Evolutionary conservation across 2,888 invertebrate species (phyloP).

Genomic region (Malachius bipustulatus): DNA sequence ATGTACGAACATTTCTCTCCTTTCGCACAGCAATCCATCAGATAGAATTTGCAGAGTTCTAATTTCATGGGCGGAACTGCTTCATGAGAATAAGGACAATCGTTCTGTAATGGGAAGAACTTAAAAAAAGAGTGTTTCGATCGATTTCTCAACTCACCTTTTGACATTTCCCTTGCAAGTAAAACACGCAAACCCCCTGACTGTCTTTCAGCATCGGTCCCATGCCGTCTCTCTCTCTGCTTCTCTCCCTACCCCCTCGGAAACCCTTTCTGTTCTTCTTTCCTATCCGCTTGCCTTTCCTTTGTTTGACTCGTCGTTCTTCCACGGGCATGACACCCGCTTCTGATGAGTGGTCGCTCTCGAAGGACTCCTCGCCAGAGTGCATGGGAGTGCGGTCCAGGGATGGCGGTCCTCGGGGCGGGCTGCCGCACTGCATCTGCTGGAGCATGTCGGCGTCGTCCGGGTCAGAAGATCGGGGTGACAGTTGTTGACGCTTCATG

Average conservation of each 20-base stretch:
- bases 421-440: slow-evolving; percentile 69
- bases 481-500: slow-evolving; percentile 42
- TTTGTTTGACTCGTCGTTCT: slow-evolving; percentile 13
- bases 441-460: slow-evolving; percentile 74
- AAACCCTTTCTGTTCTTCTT: slow-evolving; percentile 20
- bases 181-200: slow-evolving; percentile 70
- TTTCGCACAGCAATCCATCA: slow-evolving; percentile 91
- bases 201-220: slow-evolving; percentile 47
- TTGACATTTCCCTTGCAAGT: slow-evolving; percentile 80
- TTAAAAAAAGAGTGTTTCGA: too few relatives aligned
- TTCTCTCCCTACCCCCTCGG: slow-evolving; percentile 42
- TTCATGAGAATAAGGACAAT: slow-evolving; percentile 81
- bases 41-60: slow-evolving; percentile 93
- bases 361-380: slow-evolving; percentile 38
- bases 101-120: slow-evolving; percentile 47
- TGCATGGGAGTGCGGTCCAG: slow-evolving; percentile 5
- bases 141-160: slow-evolving; percentile 37
- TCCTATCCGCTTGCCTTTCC: slow-evolving; percentile 14
- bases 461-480: slow-evolving; percentile 41
- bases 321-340: slow-evolving; percentile 9
- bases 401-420: too few relatives aligned
- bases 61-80: slow-evolving; percentile 71
- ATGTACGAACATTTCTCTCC: slow-evolving; percentile 91
- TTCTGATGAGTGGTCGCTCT: slow-evolving; percentile 44
- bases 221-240: slow-evolving; percentile 29